Conservation (phyloP, 2,888 invertebrate genomes). For the Pandemis corylana region DNA sequence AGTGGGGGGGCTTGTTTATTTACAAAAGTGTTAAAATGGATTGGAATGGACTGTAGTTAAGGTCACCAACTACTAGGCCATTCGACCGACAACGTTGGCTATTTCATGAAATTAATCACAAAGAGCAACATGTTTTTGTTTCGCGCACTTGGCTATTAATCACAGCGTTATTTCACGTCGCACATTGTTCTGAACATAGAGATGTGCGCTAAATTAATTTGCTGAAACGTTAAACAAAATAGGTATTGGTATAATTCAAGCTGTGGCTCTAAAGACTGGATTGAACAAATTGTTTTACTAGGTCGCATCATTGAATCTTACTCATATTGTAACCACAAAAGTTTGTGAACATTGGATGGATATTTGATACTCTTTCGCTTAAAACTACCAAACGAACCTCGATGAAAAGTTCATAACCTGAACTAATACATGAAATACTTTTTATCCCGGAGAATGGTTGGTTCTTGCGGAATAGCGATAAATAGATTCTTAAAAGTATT, state of each 20-base stretch:
- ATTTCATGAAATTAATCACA: constrained; percentile 22
- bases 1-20: too few species aligned
- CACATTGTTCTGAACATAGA: constrained; percentile 15
- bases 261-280: neutral
- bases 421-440: too few species aligned
- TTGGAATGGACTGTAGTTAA: neutral
- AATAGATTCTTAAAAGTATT: too few species aligned
- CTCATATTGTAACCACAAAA: too few species aligned
- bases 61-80: neutral
- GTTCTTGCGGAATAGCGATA: too few species aligned
- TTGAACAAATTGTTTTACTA: neutral
- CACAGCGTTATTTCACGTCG: constrained; percentile 17
- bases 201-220: constrained; percentile 19
- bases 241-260: neutral
- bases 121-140: constrained; percentile 12
- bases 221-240: constrained; percentile 11
- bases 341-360: too few species aligned
- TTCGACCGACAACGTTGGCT: neutral
- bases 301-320: too few species aligned
- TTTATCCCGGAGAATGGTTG: too few species aligned
- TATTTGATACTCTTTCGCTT: too few species aligned
- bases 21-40: too few species aligned
- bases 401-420: too few species aligned
- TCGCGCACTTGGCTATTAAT: constrained; percentile 10
- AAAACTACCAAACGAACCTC: too few species aligned